Base-by-base conservation (phyloP, 2,113 vertebrate genomes). In the Xyrauchen texanus region DNA sequence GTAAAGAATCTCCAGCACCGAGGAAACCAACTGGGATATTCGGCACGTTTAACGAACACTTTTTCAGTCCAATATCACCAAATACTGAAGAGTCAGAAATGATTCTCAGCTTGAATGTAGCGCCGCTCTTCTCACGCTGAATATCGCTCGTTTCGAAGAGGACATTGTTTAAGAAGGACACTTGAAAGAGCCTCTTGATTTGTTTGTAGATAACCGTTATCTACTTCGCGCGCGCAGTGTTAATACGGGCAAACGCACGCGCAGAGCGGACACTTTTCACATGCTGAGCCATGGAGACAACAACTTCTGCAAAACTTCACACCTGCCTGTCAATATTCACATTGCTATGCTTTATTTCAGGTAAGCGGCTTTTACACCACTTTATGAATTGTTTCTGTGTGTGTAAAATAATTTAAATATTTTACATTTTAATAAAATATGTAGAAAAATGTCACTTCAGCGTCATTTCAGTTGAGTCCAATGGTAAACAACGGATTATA, bases 281-380 rank as follows among this genome's bases (percentile, higher is more conserved):
- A 60, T 60, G 76, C 78, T 62, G 85, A 66, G 82, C 82, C 81
- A 91, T 93, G 93, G 89, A 88, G 89, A 79, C 76, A 73, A 67
- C 1, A 49, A 64, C 88, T 84, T 83, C 63, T 12, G 83, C 87
- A 86, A 93, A 92, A 90, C 84, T 91, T 88, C 69, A 69, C 76
- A 79, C 78, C 68, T 65, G 86, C 85, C 85, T 93, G 61, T 80
- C 68, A 0, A 1, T 71, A 6, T 44, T 90, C 0, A 77, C 84
- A 65, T 82, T 90, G 5, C 80, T 91, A 61, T 89, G 85, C 52
- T 75, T 73, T 60, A 81, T 89, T 47, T 81, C 91, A 88, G 92
- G 93, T 94, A 80, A 81, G 91, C 79, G 71, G 8, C 10, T n/a
- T 66, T 21, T 52, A 53, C 34, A 44, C 7, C 21, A 7, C 12